phyloP scores from a whole-genome alignment of 1,140 invertebrate genomes.

The Dendrolimus kikuchii region DNA sequence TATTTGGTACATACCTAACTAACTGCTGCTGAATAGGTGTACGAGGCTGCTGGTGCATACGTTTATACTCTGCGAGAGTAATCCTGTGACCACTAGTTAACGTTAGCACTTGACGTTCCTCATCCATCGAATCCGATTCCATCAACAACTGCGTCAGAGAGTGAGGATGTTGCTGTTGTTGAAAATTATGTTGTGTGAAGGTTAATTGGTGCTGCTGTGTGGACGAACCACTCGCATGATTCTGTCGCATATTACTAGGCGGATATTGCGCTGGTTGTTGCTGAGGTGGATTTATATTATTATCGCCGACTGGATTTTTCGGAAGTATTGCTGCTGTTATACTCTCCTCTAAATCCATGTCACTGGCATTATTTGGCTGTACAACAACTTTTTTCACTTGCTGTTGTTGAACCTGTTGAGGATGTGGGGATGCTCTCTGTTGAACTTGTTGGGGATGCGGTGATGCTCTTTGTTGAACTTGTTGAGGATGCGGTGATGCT shows the following conservation, averaged over 20 bases:
- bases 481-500: too few relatives aligned
- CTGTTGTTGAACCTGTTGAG: conserved; percentile 7
- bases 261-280: conserved; percentile 43
- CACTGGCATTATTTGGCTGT: conserved; percentile 57
- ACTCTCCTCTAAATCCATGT: conserved; percentile 68
- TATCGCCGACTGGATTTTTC: conserved; percentile 48
- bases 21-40: conserved; percentile 30
- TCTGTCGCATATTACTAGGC: conserved; percentile 33
- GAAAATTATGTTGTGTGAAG: conserved; percentile 24
- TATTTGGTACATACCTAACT: conserved; percentile 22
- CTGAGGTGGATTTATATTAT: conserved; percentile 17
- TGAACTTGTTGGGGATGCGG: conserved; percentile 39
- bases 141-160: conserved; percentile 43
- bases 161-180: conserved; percentile 39
- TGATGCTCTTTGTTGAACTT: conserved; percentile 22
- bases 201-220: conserved; percentile 36
- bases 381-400: conserved; percentile 58
- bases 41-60: conserved; percentile 44
- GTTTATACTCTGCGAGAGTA: conserved; percentile 57
- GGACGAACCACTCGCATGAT: conserved; percentile 18
- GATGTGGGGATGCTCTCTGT: conserved; percentile 16
- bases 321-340: conserved; percentile 65
- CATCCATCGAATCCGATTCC: conserved; percentile 48
- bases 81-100: conserved; percentile 58
- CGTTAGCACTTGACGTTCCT: conserved; percentile 56